These are phyloP conservation scores for Heliothis virescens DNA, from an alignment of 1,140 invertebrate genomes.

Conservation along the genomic window DNA sequence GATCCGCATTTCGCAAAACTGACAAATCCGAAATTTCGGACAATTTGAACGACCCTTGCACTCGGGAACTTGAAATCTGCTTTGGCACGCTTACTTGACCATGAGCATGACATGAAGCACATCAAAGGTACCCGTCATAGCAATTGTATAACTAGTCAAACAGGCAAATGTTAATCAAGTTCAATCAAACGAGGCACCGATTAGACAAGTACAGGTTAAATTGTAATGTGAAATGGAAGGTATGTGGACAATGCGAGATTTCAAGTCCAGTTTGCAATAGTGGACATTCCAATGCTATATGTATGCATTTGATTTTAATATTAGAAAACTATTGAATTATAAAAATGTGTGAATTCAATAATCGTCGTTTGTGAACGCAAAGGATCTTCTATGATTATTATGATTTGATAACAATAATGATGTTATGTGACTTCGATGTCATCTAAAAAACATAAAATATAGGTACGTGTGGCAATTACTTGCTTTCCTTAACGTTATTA, in stretches of 20 bases:
- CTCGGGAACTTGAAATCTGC: slow-evolving; percentile 23
- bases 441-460: no score
- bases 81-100: slow-evolving; percentile 20
- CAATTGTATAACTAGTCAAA: slow-evolving; percentile 18
- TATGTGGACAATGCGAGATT: slow-evolving; percentile 12
- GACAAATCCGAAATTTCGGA: neutral
- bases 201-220: slow-evolving; percentile 1
- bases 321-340: no score
- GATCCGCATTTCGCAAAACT: slow-evolving; percentile 21
- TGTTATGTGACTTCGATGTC: no score
- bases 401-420: no score
- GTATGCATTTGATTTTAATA: no score
- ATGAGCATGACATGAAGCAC: slow-evolving; percentile 2
- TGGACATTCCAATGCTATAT: neutral
- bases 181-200: slow-evolving; percentile 74
- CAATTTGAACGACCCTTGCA: neutral
- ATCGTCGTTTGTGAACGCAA: no score
- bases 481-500: no score
- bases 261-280: neutral
- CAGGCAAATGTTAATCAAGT: slow-evolving; percentile 83
- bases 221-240: slow-evolving; percentile 9
- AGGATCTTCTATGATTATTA: no score
- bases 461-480: no score
- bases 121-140: slow-evolving; percentile 22
- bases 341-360: no score